Evolutionary conservation across 2,797 vertebrate genomes (phyloP).

Genomic region (Agapornis canus): DNA sequence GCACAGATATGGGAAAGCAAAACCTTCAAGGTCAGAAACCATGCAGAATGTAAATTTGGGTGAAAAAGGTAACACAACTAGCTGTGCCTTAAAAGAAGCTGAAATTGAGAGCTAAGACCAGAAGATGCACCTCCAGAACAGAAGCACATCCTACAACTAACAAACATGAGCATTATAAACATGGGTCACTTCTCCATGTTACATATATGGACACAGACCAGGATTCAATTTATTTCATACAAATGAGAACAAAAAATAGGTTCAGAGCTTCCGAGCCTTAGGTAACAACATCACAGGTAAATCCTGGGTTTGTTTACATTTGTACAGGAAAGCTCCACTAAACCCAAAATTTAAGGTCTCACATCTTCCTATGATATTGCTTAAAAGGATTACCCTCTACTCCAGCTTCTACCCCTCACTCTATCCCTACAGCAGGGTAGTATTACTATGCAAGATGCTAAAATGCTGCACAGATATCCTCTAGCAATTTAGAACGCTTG

Average conservation of each 20-base stretch:
- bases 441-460: neutral
- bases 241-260: neutral
- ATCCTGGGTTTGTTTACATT: neutral
- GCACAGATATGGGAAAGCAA: neutral
- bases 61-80: neutral
- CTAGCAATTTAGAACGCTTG: neutral
- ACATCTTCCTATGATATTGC: neutral
- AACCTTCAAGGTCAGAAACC: neutral
- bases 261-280: neutral
- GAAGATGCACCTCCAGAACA: neutral
- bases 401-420: neutral
- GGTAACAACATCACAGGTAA: neutral
- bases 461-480: neutral
- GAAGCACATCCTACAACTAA: neutral
- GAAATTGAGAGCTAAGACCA: neutral
- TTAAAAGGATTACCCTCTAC: neutral
- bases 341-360: neutral
- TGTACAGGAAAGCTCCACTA: neutral
- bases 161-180: neutral
- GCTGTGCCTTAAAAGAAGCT: neutral
- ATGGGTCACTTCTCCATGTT: neutral
- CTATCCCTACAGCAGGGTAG: neutral
- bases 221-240: neutral
- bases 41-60: neutral
- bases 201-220: neutral